A percentile compares a stretch with the other conserved stretches of the same genome.
These are phyloP conservation scores for Trichopria drosophilae DNA, from an alignment of 2,888 invertebrate genomes.

Conservation along the genomic window DNA sequence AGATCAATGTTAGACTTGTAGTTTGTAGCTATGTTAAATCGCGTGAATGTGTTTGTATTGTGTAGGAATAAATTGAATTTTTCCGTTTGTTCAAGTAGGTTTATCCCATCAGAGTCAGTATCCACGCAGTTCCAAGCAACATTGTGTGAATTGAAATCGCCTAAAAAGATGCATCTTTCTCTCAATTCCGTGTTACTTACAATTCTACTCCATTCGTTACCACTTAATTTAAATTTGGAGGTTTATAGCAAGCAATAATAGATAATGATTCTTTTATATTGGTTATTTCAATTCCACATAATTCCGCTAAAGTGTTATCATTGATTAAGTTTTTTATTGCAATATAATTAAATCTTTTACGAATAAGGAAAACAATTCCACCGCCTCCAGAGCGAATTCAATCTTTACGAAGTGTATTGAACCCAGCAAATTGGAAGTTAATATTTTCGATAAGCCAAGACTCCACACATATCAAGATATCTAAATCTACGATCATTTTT, in stretches of 20 bases:
- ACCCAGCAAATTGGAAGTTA: too few species aligned
- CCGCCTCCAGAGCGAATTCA: too few species aligned
- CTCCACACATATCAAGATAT: too few species aligned
- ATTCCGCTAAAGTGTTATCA: slow-evolving; percentile 2
- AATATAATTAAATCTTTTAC: too few species aligned
- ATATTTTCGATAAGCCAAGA: too few species aligned
- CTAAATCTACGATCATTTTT: too few species aligned
- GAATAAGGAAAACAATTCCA: too few species aligned
- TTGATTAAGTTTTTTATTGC: too few species aligned
- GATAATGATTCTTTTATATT: not conserved
- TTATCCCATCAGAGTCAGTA: not conserved
- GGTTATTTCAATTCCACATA: slow-evolving; percentile 7
- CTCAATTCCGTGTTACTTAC: not conserved
- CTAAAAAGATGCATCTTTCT: not conserved
- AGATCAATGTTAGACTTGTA: slow-evolving; percentile 5
- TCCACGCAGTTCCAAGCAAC: slow-evolving; percentile 1
- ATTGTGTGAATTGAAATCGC: slow-evolving; percentile 16
- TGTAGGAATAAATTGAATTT: not conserved
- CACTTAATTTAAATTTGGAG: not conserved
- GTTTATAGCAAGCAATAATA: slow-evolving; percentile 4
- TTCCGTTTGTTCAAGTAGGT: not conserved
- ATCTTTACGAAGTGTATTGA: too few species aligned
- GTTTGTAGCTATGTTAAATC: not conserved
- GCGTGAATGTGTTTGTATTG: slow-evolving; percentile 7
- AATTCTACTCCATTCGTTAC: not conserved